Base-by-base conservation (phyloP, 2,888 invertebrate species). In the Perithous albicinctus region DNA sequence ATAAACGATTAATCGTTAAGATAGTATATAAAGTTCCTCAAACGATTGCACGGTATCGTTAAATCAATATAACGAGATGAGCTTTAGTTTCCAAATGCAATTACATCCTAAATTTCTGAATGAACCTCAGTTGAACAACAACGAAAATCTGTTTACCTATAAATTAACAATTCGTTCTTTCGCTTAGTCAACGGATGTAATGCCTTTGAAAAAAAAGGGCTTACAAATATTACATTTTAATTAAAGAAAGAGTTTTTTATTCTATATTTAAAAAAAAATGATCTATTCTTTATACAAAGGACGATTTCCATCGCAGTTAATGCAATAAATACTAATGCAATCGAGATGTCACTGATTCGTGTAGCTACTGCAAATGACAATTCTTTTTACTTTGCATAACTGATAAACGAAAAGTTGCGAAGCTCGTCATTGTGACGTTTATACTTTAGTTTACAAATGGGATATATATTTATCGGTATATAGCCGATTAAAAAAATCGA, bases 1-100 rank as follows among this genome's bases (percentile, higher is more conserved):
- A 79, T 61, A 38, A 84, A 80, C 70, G 67, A 76, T 72, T 61
- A 56, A 75, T 75, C 73, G 66, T 77, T n/a, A 67, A 79, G 69
- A 69, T 59, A 63, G n/a, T n/a, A 78, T 64, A 70, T 78, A 51
- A 63, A 23, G 54, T 54, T 41, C 23, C 72, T 80, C 29, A 79
- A 83, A 76, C 59, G 46, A 72, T 56, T 43, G 61, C 70, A 38
- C 63, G 20, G 46, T 43, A 56, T 56, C 41, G 23, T 67, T 64
- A 67, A 32, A 15, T 69, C 29, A 18, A 38, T 59, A 23, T 26
- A 67, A 56, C 59, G 32, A 41, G 41, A 76, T 23, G 66, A 76
- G 59, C 59, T 46, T 59, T n/a, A 15, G 32, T 15, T 38, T 64
- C 26, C 12, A 23, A 26, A 41, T 10, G 18, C 54, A 56, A 66